phyloP scores from a whole-genome alignment of 2,888 invertebrate genomes.

The Liodrosophila aerea region DNA sequence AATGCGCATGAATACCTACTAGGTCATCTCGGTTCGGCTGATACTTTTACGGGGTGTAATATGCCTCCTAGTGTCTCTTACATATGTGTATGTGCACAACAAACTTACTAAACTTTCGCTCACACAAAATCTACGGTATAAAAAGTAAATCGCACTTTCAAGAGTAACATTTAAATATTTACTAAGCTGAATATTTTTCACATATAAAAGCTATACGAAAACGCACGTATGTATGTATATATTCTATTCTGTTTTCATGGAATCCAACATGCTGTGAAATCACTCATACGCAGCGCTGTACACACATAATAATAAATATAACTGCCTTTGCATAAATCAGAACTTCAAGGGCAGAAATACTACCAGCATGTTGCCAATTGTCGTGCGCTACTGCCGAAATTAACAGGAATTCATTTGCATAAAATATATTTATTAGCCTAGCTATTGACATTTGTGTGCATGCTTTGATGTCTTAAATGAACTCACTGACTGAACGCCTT shows the following conservation, averaged over 20 bases:
- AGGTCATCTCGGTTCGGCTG: no score
- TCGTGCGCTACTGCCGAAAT: slow-evolving; percentile 45
- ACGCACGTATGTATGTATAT: neutral
- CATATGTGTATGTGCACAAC: no score
- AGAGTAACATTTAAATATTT: no score
- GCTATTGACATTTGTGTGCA: slow-evolving; percentile 29
- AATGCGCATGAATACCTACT: no score
- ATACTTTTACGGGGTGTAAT: no score
- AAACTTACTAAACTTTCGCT: no score
- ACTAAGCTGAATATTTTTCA: no score
- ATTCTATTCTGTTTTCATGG: slow-evolving; percentile 1
- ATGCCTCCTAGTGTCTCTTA: no score
- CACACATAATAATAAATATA: slow-evolving; percentile 34
- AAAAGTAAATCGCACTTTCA: no score
- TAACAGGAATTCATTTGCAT: slow-evolving; percentile 60
- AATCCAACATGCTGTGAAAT: slow-evolving; percentile 50
- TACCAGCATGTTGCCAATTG: slow-evolving; percentile 52
- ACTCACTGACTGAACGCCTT: slow-evolving; percentile 31
- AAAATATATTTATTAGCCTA: slow-evolving; percentile 54
- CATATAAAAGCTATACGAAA: neutral
- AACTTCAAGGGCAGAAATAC: slow-evolving; percentile 22
- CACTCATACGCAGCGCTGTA: slow-evolving; percentile 41
- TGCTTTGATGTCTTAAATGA: slow-evolving; percentile 57
- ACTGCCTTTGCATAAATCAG: slow-evolving; percentile 57
- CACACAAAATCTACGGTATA: no score